Conservation (phyloP, 2,113 vertebrate genomes). For the Heliornis fulica region DNA sequence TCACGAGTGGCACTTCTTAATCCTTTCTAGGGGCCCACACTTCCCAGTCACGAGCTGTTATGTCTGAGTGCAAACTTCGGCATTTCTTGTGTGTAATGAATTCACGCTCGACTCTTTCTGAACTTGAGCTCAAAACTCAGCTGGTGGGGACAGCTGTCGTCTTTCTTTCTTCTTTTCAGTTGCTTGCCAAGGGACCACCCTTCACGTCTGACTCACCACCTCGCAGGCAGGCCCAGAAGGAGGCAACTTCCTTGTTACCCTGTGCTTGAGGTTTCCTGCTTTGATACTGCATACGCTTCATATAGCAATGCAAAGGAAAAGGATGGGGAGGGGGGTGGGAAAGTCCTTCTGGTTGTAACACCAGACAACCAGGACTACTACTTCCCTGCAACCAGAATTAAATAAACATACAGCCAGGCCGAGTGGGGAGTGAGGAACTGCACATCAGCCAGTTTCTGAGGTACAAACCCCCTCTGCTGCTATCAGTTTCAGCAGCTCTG, state of each 20-base stretch:
- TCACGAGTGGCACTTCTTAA: background rate
- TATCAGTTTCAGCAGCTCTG: background rate
- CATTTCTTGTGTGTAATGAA: background rate
- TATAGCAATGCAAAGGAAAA: background rate
- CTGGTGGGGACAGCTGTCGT: background rate
- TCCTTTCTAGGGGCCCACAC: background rate
- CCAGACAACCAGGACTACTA: background rate
- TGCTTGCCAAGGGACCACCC: conserved; percentile 17
- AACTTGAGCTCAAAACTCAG: conserved; percentile 38
- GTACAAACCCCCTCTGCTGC: background rate
- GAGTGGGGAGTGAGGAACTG: background rate
- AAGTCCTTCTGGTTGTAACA: background rate
- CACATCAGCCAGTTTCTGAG: background rate
- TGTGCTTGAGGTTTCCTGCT: conserved; percentile 33
- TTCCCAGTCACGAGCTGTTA: background rate
- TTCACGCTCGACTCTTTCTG: background rate
- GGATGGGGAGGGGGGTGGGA: too few species aligned
- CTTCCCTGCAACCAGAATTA: background rate
- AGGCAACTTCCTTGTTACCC: conserved; percentile 25
- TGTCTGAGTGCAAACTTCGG: background rate
- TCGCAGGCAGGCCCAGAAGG: background rate
- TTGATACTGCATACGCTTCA: background rate
- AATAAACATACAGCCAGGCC: background rate
- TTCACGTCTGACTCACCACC: conserved; percentile 17
- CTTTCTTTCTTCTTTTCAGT: conserved; percentile 16